These are phyloP conservation scores for Coptodon rendalli DNA, from an alignment of 2,113 vertebrate species.

Conservation along the genomic window DNA sequence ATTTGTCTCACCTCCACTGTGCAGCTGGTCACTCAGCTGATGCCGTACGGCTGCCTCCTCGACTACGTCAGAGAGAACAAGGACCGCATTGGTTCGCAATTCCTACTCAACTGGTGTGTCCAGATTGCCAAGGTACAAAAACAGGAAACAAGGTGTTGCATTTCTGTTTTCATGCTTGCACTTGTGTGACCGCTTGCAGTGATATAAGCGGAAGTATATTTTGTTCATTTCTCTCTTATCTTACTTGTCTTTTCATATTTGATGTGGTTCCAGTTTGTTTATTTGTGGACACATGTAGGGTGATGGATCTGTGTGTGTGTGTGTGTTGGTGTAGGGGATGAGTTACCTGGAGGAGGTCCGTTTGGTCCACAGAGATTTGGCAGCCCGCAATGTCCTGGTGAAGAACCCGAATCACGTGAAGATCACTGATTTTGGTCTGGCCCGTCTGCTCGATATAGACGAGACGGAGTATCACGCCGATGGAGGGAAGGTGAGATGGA, in stretches of 20 bases:
- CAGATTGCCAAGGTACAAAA: slow-evolving; percentile 91
- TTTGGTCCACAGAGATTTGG: slow-evolving; percentile 92
- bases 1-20: slow-evolving; percentile 97
- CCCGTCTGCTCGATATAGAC: slow-evolving; percentile 89
- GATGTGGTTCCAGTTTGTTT: slow-evolving; percentile 13
- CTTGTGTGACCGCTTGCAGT: background rate
- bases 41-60: slow-evolving; percentile 95
- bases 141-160: background rate
- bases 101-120: slow-evolving; percentile 97
- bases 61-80: slow-evolving; percentile 94
- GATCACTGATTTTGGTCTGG: slow-evolving; percentile 95
- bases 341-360: slow-evolving; percentile 92
- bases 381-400: slow-evolving; percentile 91
- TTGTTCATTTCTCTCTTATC: background rate
- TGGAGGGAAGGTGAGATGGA: slow-evolving; percentile 82
- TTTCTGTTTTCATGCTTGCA: background rate
- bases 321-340: slow-evolving; percentile 81
- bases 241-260: background rate
- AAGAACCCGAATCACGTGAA: slow-evolving; percentile 96
- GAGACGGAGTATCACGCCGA: slow-evolving; percentile 96
- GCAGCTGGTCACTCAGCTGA: slow-evolving; percentile 97
- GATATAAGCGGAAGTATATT: background rate
- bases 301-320: background rate
- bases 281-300: background rate
- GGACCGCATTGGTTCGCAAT: slow-evolving; percentile 88